These are phyloP conservation scores for Cartodere bifasciata DNA, from an alignment of 2,888 invertebrate species.

Conservation along the genomic window DNA sequence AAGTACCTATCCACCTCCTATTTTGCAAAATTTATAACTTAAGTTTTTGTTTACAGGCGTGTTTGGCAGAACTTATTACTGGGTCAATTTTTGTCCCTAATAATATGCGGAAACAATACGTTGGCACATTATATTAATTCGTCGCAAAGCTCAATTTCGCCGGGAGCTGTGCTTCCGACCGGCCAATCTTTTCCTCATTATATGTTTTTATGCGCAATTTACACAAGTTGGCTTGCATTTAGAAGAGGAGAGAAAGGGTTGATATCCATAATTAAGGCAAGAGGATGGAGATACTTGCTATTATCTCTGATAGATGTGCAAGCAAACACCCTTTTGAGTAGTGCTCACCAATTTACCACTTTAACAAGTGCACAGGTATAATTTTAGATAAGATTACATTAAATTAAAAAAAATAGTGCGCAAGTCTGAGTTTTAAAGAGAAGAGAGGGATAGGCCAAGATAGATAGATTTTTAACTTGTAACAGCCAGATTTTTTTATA, in stretches of 20 bases:
- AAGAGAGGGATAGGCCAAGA: too few species aligned
- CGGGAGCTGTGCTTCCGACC: slow-evolving; percentile 65
- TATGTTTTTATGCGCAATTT: slow-evolving; percentile 60
- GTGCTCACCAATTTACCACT: slow-evolving; percentile 65
- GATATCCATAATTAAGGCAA: slow-evolving; percentile 48
- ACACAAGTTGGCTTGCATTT: slow-evolving; percentile 63
- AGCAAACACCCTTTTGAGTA: slow-evolving; percentile 69
- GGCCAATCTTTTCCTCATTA: slow-evolving; percentile 75
- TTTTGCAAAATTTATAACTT: slow-evolving; percentile 12
- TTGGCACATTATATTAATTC: slow-evolving; percentile 58
- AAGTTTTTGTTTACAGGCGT: slow-evolving; percentile 39
- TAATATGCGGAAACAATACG: slow-evolving; percentile 66
- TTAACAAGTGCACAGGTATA: slow-evolving; percentile 63
- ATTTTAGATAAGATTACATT: too few species aligned
- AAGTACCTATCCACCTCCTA: slow-evolving; percentile 26
- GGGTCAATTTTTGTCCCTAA: slow-evolving; percentile 62
- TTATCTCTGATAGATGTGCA: slow-evolving; percentile 75
- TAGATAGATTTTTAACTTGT: too few species aligned
- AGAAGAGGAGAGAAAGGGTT: slow-evolving; percentile 48
- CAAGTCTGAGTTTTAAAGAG: too few species aligned
- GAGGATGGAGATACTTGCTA: slow-evolving; percentile 67
- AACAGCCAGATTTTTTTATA: too few species aligned
- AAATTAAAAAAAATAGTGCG: too few species aligned
- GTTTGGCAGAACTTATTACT: slow-evolving; percentile 61
- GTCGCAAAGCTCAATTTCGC: slow-evolving; percentile 51